Evolutionary conservation across 2,888 invertebrate genomes (phyloP).

Genomic region (Mesodorylaimus sp.): DNA sequence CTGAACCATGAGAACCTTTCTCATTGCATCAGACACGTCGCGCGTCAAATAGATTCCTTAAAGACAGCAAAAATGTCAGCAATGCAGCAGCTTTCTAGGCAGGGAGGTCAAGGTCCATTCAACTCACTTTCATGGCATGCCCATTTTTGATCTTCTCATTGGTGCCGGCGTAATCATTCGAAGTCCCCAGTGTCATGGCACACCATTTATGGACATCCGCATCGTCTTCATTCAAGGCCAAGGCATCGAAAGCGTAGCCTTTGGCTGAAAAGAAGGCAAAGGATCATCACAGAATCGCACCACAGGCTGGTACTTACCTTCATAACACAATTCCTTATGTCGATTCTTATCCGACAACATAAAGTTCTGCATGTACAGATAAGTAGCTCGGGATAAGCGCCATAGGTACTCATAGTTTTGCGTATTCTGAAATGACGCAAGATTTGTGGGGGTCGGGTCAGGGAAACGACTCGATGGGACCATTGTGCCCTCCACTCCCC

Average conservation of each 20-base stretch:
- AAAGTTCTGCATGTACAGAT: conserved; percentile 5
- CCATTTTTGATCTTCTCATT: conserved; percentile 49
- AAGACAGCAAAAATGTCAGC: too few species aligned
- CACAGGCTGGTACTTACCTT: conserved; percentile 2
- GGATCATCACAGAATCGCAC: background rate
- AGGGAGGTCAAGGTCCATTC: too few species aligned
- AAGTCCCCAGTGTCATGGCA: conserved; percentile 47
- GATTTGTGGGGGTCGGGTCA: too few species aligned
- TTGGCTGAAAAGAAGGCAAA: conserved; percentile 35
- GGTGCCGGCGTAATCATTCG: conserved; percentile 43
- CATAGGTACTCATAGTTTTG: background rate
- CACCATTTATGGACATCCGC: conserved; percentile 51
- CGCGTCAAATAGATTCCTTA: too few species aligned
- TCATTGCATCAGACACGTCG: too few species aligned
- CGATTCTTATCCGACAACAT: background rate
- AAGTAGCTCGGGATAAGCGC: conserved; percentile 4
- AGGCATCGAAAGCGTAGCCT: conserved; percentile 40
- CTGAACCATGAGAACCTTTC: too few species aligned
- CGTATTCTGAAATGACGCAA: too few species aligned
- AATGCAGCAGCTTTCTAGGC: too few species aligned
- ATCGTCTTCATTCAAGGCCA: conserved; percentile 38
- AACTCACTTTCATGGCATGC: conserved; percentile 42
- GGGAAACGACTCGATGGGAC: too few species aligned
- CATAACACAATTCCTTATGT: background rate
- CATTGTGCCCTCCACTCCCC: too few species aligned